Evolutionary conservation across 2,888 invertebrate genomes (phyloP), one percentile per base, ranked within the genome.

Genomic region (Cataglyphis albicans): DNA sequence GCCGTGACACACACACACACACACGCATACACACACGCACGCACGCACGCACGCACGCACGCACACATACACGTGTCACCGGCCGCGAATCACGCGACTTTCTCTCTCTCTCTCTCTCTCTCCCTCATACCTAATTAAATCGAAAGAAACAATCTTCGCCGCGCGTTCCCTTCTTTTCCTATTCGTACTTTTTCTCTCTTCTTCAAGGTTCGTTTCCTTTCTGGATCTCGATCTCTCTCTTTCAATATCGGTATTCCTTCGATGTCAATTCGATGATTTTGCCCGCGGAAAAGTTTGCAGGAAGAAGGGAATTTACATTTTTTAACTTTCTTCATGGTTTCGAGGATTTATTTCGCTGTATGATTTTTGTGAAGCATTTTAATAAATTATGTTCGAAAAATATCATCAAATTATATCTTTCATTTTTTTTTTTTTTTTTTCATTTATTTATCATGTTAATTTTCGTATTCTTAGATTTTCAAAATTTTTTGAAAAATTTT

Each of bases 121-220:
- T 38, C 29, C 44, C 21, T 44, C 48, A 57, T 76, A 85, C 89
- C 93, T 93, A 93, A 93, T 93, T 93, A 92, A 93, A 93, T 93
- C 90, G 91, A 92, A 93, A 92, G 92, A 92, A 93, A 92, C 85
- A 80, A 84, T 64, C 68, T 61, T 44, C 25, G 38, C 25, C 25
- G 73, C 12, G 35, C 67, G 25, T 25, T 63, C 64, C 67, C 59
- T 72, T 80, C 55, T 76, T 75, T 41, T 59, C 25, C 38, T 61
- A 29, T 35, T 48, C 61, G 6, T n/a, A 48, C 15, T 55, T 18
- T 73, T 52, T 63, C 32, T 48, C 12, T 68, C 63, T 59, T 67
- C 55, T 25, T 59, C 12, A 6, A 25, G 15, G 0, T 61, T 48
- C 4, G 18, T 44, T 3, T 21, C 7, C 35, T 21, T 21, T 4